Evolutionary conservation across 2,888 invertebrate genomes (phyloP), one percentile per base, ranked within the genome.

Genomic region (Athalia cordata): DNA sequence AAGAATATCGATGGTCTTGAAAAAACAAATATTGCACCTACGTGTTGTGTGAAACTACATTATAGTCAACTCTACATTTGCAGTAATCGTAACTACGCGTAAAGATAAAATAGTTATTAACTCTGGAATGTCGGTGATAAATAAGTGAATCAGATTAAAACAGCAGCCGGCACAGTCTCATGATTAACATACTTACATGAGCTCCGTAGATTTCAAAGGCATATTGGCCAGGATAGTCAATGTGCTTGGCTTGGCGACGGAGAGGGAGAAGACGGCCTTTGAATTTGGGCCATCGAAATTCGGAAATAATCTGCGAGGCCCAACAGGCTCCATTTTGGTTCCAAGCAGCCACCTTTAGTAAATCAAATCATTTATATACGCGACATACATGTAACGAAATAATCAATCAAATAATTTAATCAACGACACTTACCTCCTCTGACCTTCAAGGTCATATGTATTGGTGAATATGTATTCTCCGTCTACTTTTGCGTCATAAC

Each of bases 211-310:
- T 57, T 91, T 90, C 5, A 93, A 84, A n/a, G 94, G 95, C 94
- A 94, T 95, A 84, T 96, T 96, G 43, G 95, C 94, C 29, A 95
- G 89, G 0, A 93, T 94, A 49, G 92, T 92, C 89, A 94, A 91
- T 84, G 93, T 93, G 62, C 92, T 89, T 15, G 92, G 92, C 84
- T 94, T 93, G 3, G 94, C 93, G 43, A 96, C 92, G 75, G 94
- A 94, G 85, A 96, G 93, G 85, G 94, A 93, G 88, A 96, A 96
- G 81, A 92, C 92, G 11, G 96, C 95, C 90, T 96, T 96, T 86
- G 95, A 93, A 9, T 93, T 93, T 0, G 95, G 95, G 85, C 96
- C 96, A 85, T 96, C 96, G 87, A 96, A 86, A 52, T 85, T 70
- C 0, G 89, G 89, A 62, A 89, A 85, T n/a, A 87, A 82, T 5